A percentile compares a stretch with the other conserved stretches of the same genome.
Conservation (phyloP, 2,113 vertebrate species). For the Ondatra zibethicus region DNA sequence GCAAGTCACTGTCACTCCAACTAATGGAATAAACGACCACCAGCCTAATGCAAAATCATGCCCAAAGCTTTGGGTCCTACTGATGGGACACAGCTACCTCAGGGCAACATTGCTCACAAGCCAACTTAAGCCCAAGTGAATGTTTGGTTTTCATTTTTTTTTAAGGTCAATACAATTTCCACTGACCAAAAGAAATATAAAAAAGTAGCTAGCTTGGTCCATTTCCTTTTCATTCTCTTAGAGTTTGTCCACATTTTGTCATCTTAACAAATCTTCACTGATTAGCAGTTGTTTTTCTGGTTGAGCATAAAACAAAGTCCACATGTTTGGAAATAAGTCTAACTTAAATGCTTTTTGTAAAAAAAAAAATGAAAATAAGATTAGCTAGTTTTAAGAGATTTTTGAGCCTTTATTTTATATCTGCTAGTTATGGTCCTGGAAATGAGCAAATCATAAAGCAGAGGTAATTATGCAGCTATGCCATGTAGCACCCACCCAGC, state of each 20-base stretch:
- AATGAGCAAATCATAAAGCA: background rate
- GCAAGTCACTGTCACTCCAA: constrained; percentile 52
- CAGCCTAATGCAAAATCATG: background rate
- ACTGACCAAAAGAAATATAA: constrained; percentile 15
- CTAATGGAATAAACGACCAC: constrained; percentile 43
- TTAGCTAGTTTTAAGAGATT: background rate
- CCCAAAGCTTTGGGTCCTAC: background rate
- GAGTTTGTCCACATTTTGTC: background rate
- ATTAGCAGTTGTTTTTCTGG: constrained; percentile 32
- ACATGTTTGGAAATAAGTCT: constrained; percentile 14
- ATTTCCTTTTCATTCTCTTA: background rate
- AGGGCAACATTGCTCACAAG: background rate
- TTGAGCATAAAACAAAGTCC: constrained; percentile 6
- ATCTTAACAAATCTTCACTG: constrained; percentile 7
- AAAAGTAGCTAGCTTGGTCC: background rate
- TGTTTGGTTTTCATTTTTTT: background rate
- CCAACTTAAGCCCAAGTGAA: background rate
- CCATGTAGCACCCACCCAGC: background rate
- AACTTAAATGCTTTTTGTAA: constrained; percentile 27
- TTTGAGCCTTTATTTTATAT: constrained; percentile 16
- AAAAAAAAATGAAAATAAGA: background rate
- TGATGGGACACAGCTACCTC: background rate
- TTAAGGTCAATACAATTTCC: background rate
- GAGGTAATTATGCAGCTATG: background rate
- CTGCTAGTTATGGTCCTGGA: background rate